Evolutionary conservation across 2,797 vertebrate species (phyloP).

Genomic region (Xenops minutus): DNA sequence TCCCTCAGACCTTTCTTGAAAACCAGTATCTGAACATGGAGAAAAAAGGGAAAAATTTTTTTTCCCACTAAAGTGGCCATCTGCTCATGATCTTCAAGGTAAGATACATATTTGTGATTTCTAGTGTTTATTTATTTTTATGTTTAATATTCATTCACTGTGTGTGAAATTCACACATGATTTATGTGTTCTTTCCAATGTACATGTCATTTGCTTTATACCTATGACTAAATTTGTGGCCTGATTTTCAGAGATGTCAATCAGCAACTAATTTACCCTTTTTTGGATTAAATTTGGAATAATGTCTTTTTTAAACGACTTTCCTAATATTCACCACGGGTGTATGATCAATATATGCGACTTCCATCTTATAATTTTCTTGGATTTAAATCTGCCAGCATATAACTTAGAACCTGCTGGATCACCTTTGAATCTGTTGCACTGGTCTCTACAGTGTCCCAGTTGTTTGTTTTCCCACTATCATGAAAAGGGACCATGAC

Average conservation of each 20-base stretch:
- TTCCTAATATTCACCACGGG: background rate
- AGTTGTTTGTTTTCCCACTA: background rate
- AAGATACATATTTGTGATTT: background rate
- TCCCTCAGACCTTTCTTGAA: background rate
- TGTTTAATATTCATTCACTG: background rate
- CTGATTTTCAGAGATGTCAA: background rate
- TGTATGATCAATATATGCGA: too few relatives aligned
- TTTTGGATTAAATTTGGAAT: background rate
- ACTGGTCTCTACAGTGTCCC: background rate
- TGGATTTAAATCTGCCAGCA: background rate
- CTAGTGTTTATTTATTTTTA: background rate
- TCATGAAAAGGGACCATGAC: background rate
- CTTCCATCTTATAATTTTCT: background rate
- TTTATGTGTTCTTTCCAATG: background rate
- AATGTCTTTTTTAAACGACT: background rate
- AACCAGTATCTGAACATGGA: accelerated
- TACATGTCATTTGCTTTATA: background rate
- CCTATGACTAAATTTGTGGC: background rate
- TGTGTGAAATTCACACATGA: background rate
- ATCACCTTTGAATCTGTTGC: background rate
- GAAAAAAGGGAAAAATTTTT: background rate
- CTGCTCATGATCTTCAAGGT: background rate
- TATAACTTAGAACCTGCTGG: background rate
- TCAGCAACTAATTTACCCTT: background rate
- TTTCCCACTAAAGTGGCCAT: background rate